phyloP scores from a whole-genome alignment of 2,888 invertebrate genomes.

The Diaphora mendica region DNA sequence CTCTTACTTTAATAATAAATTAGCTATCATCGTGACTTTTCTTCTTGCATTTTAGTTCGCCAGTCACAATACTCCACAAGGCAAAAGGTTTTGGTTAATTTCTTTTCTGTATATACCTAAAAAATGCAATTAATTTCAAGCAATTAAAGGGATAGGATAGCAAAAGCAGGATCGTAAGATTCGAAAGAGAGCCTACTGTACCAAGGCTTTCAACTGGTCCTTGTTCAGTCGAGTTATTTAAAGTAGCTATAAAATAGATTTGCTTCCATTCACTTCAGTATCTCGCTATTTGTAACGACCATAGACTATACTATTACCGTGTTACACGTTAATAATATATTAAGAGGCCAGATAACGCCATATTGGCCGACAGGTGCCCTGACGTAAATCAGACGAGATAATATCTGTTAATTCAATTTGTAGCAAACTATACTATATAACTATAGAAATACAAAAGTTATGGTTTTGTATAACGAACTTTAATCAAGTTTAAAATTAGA shows the following conservation, averaged over 20 bases:
- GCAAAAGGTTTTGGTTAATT: too few relatives aligned
- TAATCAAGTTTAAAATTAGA: neutral
- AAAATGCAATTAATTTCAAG: too few relatives aligned
- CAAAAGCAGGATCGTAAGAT: too few relatives aligned
- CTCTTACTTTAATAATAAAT: too few relatives aligned
- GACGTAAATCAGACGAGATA: constrained; percentile 59
- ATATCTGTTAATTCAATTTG: constrained; percentile 72
- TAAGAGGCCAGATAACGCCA: constrained; percentile 46
- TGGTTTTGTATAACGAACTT: neutral
- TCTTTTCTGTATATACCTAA: too few relatives aligned
- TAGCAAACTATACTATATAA: constrained; percentile 43
- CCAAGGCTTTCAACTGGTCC: neutral
- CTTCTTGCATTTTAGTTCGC: too few relatives aligned
- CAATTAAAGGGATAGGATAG: too few relatives aligned
- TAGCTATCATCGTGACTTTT: too few relatives aligned
- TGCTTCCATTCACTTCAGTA: neutral
- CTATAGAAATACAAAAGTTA: neutral
- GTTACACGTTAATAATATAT: constrained; percentile 3
- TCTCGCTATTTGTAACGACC: constrained; percentile 1
- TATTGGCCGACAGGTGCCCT: constrained; percentile 70
- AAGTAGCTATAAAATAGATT: neutral
- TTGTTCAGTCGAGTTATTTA: neutral
- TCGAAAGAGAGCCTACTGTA: too few relatives aligned
- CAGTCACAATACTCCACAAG: too few relatives aligned
- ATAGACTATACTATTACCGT: constrained; percentile 9